These are phyloP conservation scores for Synergus itoensis DNA, from an alignment of 2,888 invertebrate genomes.

Conservation along the genomic window DNA sequence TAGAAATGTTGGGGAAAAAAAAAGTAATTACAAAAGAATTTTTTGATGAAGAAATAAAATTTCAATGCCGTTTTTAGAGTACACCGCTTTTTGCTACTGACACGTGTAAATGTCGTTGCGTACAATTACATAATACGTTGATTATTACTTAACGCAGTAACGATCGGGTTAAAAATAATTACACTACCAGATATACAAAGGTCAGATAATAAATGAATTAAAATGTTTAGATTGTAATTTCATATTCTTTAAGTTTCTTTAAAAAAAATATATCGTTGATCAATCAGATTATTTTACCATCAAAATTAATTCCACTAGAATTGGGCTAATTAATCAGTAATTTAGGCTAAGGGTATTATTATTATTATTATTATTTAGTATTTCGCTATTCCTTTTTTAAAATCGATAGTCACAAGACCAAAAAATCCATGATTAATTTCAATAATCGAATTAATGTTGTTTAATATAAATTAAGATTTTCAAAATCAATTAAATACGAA, in stretches of 20 bases:
- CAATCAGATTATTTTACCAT: background rate
- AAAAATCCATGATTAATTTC: background rate
- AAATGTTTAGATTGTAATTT: constrained; percentile 11
- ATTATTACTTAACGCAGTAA: constrained; percentile 40
- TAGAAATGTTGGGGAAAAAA: background rate
- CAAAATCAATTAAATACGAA: background rate
- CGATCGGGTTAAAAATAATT: constrained; percentile 39
- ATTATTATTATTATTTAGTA: too few species aligned
- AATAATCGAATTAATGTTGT: background rate
- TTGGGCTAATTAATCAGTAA: background rate
- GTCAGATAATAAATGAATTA: constrained; percentile 25
- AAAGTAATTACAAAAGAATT: background rate
- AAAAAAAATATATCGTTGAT: background rate
- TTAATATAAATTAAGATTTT: background rate
- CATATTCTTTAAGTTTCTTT: background rate
- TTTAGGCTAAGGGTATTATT: background rate
- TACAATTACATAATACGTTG: constrained; percentile 39
- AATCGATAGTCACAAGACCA: background rate
- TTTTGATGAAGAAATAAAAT: background rate
- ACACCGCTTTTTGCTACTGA: constrained; percentile 33
- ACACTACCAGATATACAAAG: constrained; percentile 13
- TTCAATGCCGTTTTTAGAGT: constrained; percentile 18
- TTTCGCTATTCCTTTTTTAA: background rate
- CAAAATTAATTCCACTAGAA: background rate
- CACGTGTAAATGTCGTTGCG: constrained; percentile 39